Percentiles rank a stretch among this genome's conserved stretches.
Evolutionary conservation across 2,113 vertebrate species (phyloP).

Genomic region (Pagrus major): DNA sequence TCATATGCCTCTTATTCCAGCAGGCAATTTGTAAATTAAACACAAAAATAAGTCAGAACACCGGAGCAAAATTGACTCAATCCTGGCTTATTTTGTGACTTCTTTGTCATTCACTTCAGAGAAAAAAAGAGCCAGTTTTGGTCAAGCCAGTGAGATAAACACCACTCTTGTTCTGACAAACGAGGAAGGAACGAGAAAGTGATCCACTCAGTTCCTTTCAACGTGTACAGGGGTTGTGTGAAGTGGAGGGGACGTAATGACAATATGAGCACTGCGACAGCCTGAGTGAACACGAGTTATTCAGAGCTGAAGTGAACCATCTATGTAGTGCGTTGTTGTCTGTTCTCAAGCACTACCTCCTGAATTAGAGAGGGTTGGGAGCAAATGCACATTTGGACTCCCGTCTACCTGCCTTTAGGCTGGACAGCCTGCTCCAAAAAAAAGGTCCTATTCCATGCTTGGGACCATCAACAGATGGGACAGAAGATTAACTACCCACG

Average conservation of each 20-base stretch:
- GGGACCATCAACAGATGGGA: conserved; percentile 69
- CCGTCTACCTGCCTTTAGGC: conserved; percentile 48
- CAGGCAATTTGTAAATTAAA: no score
- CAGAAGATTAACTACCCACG: conserved; percentile 35
- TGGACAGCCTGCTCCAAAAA: conserved; percentile 23
- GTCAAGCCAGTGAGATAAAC: conserved; percentile 18
- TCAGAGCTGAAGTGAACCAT: conserved; percentile 52
- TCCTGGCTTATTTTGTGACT: not conserved
- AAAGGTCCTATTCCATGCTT: conserved; percentile 33
- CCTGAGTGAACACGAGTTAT: conserved; percentile 62
- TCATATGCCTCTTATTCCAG: no score
- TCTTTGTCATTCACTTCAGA: not conserved
- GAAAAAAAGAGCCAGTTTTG: not conserved
- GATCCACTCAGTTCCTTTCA: conserved; percentile 31
- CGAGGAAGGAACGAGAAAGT: no score
- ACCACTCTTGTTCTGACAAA: conserved; percentile 6
- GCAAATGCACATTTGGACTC: conserved; percentile 36
- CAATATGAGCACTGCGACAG: conserved; percentile 37
- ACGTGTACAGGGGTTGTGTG: conserved; percentile 41
- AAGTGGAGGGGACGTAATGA: conserved; percentile 59
- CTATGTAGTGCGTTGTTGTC: conserved; percentile 35
- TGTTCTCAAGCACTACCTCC: conserved; percentile 34
- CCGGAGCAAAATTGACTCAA: not conserved
- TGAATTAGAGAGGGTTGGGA: conserved; percentile 14
- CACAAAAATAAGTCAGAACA: not conserved